phyloP scores from a whole-genome alignment of 1,140 invertebrate species.

The Leptinotarsa lineolata region DNA sequence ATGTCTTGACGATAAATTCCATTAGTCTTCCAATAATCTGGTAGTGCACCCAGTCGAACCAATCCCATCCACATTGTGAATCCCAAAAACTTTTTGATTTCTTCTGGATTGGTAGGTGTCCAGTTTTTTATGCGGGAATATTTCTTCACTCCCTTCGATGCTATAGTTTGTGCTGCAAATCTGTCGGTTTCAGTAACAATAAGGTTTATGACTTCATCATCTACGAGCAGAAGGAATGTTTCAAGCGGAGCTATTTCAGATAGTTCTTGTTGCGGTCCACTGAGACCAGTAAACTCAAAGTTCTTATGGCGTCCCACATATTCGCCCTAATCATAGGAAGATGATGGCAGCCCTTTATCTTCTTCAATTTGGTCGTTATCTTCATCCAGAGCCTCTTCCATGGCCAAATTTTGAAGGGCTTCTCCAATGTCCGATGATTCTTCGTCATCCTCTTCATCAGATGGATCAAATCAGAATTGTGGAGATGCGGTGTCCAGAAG shows the following conservation, averaged over 20 bases:
- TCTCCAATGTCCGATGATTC: not conserved
- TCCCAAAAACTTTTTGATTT: slow-evolving; percentile 10
- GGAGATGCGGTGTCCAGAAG: not conserved
- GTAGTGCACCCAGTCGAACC: not conserved
- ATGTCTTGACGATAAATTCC: slow-evolving; percentile 7
- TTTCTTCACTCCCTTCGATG: not conserved
- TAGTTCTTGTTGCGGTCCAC: too few relatives aligned
- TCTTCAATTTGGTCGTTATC: slow-evolving; percentile 3
- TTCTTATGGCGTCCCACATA: not conserved
- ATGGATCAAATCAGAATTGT: not conserved
- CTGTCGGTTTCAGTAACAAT: not conserved
- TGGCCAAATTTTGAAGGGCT: not conserved
- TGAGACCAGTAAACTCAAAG: not conserved
- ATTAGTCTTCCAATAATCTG: not conserved
- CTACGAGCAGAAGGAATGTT: not conserved
- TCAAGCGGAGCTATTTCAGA: too few relatives aligned
- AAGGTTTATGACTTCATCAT: not conserved
- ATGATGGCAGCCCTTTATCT: too few relatives aligned
- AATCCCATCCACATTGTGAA: slow-evolving; percentile 14
- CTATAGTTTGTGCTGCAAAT: slow-evolving; percentile 7
- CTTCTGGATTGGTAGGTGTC: not conserved
- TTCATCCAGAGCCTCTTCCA: slow-evolving; percentile 1
- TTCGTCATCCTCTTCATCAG: not conserved
- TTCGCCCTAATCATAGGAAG: not conserved
- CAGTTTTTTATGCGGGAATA: not conserved